Evolutionary conservation across 2,113 vertebrate genomes (phyloP), one percentile per base, ranked within the genome.

Genomic region (Platichthys flesus): DNA sequence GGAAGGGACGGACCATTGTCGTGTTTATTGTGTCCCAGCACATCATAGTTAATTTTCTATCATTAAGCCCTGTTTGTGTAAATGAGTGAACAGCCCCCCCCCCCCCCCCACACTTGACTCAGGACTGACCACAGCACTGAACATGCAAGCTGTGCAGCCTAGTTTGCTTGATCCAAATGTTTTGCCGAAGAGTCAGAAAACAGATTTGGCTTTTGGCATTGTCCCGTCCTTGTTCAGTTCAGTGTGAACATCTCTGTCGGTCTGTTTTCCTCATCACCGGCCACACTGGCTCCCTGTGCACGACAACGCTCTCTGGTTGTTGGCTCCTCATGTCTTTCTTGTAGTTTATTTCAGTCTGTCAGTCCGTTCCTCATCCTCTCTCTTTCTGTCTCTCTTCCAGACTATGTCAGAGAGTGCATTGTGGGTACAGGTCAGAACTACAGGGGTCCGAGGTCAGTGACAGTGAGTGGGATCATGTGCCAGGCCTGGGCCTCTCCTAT

Each of bases 401-500:
- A 97, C 85, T 98, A 96, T 61, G 91, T 99, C 64, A 95, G 95
- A 67, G 96, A 99, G 75, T 99, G 98, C 91, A 97, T 99, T 62
- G 94, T 96, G 1, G 97, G 97, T 66, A 97, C 96, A 82, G 98
- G 98, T 73, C 93, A 95, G 78, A 96, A 92, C 85, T 99, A 99
- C 85, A 97, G 96, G 85, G 98, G 98, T 35, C 95, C 92, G 0
- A 93, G 96, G 83, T 97, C 96, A 6, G 92, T 96, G 85, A 99
- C 97, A 9, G 96, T 92, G 86, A 96, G 90, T 54, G 97, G 97
- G 75, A 95, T 97, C 74, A 94, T 88, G 60, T 99, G 98, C 90
- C 98, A 99, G 82, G 94, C 95, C n/a, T 99, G 98, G 98, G 95
- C 94, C 89, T 97, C 97, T 54, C 95, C 96, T 84, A 95, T 96